phyloP scores from a whole-genome alignment of 2,113 vertebrate species.

The Azemiops feae region DNA sequence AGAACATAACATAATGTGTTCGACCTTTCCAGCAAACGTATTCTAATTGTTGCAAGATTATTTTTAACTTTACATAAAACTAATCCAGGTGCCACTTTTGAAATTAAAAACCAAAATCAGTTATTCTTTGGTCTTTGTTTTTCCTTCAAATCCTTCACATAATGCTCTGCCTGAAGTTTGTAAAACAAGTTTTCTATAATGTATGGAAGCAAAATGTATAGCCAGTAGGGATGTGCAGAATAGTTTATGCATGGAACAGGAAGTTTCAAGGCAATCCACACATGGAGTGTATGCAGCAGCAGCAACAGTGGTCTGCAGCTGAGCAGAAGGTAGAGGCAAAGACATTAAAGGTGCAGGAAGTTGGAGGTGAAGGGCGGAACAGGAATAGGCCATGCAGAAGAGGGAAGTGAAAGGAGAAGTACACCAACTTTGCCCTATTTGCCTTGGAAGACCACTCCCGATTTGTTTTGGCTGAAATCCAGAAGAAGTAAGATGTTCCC shows the following conservation, averaged over 20 bases:
- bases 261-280: background rate
- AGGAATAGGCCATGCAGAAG: background rate
- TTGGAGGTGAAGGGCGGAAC: background rate
- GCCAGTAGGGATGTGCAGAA: background rate
- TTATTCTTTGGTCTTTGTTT: background rate
- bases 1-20: background rate
- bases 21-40: background rate
- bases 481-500: background rate
- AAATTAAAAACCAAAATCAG: background rate
- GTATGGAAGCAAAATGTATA: conserved; percentile 10
- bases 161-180: conserved; percentile 3
- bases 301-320: too few relatives aligned
- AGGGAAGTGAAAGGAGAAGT: background rate
- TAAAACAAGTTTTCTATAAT: background rate
- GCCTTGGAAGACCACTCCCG: background rate
- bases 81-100: background rate
- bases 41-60: background rate
- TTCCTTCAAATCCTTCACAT: background rate
- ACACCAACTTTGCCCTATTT: background rate
- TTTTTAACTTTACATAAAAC: background rate
- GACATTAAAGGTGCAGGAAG: background rate
- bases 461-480: background rate
- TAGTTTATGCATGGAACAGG: background rate
- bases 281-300: background rate
- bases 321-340: background rate